A percentile compares a stretch with the other conserved stretches of the same genome.
These are phyloP conservation scores for Cantharis nigra DNA, from an alignment of 2,888 invertebrate genomes.

Conservation along the genomic window DNA sequence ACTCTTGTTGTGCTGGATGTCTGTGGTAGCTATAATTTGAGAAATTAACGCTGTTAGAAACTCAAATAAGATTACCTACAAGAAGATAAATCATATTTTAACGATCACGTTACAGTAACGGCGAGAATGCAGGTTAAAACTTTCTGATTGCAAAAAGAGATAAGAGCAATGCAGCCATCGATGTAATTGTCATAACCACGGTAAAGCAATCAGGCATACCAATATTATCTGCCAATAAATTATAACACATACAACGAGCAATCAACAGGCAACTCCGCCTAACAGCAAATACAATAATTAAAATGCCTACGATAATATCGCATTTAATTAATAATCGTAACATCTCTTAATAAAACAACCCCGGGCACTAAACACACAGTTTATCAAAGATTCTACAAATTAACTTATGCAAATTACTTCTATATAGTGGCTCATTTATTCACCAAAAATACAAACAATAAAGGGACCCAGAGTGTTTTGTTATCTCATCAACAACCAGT, in stretches of 20 bases:
- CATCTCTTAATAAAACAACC: constrained; percentile 6
- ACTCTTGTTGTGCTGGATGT: neutral
- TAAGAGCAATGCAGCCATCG: neutral
- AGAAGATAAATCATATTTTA: neutral
- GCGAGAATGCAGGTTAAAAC: neutral
- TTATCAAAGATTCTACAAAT: neutral
- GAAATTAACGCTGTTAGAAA: neutral
- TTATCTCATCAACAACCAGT: neutral
- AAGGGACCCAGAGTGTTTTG: neutral
- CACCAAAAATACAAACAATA: neutral
- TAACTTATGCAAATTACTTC: constrained; percentile 5
- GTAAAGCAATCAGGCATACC: constrained; percentile 20
- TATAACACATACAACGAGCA: constrained; percentile 17
- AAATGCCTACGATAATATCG: constrained; percentile 15
- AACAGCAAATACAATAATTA: constrained; percentile 19
- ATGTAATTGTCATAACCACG: constrained; percentile 23
- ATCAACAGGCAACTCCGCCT: constrained; percentile 28
- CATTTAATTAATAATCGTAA: constrained; percentile 19
- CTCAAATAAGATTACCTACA: neutral
- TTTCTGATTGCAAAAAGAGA: neutral
- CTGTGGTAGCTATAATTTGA: neutral
- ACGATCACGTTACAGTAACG: neutral
- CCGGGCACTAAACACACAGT: neutral
- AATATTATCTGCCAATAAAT: constrained; percentile 21
- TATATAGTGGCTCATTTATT: constrained; percentile 2